These are phyloP conservation scores for Aspiorhynchus laticeps DNA, from an alignment of 2,113 vertebrate species.

Conservation along the genomic window DNA sequence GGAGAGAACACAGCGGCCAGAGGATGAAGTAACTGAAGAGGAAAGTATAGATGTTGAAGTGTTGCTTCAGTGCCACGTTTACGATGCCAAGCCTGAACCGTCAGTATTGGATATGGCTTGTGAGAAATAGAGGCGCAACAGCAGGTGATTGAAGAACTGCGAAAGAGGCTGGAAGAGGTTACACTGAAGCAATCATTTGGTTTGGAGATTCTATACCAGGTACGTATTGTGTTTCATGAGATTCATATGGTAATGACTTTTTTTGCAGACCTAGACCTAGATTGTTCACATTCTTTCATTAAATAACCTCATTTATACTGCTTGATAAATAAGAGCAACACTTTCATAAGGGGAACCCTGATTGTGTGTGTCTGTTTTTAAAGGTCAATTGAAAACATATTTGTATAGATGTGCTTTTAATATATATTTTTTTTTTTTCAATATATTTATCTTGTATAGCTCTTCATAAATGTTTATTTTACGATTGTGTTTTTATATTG, in stretches of 20 bases:
- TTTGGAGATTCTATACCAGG: background rate
- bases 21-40: background rate
- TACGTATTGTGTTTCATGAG: background rate
- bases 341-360: too few species aligned
- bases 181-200: background rate
- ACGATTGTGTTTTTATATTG: too few species aligned
- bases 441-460: too few species aligned
- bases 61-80: background rate
- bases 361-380: too few species aligned
- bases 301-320: too few species aligned
- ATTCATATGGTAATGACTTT: background rate
- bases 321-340: too few species aligned
- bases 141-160: background rate
- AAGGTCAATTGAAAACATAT: too few species aligned
- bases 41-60: background rate
- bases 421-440: too few species aligned
- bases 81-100: background rate
- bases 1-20: background rate
- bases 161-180: background rate
- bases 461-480: too few species aligned
- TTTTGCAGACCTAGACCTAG: background rate
- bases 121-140: background rate
- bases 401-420: too few species aligned
- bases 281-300: too few species aligned
- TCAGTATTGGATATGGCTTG: background rate